Conservation (phyloP, 2,888 invertebrate species). For the Venusia cambrica region DNA sequence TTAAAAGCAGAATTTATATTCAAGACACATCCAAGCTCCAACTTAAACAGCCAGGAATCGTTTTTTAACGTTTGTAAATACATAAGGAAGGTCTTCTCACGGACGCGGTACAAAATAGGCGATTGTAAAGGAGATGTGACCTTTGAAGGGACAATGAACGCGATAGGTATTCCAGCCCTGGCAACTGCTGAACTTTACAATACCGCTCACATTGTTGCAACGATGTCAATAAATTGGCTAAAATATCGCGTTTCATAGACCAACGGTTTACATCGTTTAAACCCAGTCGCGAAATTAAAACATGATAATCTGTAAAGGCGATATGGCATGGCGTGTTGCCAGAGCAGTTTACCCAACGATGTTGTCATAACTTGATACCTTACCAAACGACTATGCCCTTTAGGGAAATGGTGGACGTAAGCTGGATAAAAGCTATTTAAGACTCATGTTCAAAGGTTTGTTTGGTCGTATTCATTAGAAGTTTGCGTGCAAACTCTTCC, state of each 20-base stretch:
- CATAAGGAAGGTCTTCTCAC: constrained; percentile 22
- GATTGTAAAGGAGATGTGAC: constrained; percentile 50
- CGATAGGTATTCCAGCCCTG: constrained; percentile 56
- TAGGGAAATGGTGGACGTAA: constrained; percentile 29
- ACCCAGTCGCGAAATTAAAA: constrained; percentile 26
- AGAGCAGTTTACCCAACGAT: constrained; percentile 27
- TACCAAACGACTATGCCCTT: constrained; percentile 31
- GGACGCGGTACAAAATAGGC: constrained; percentile 28
- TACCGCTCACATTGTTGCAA: constrained; percentile 50
- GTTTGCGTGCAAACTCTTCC: constrained; percentile 25
- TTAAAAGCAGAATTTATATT: constrained; percentile 11
- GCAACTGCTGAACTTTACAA: constrained; percentile 73
- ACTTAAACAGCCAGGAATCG: constrained; percentile 11
- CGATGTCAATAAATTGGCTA: constrained; percentile 41
- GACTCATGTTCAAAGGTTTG: constrained; percentile 12
- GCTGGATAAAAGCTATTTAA: constrained; percentile 24
- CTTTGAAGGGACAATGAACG: constrained; percentile 66
- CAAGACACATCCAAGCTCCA: constrained; percentile 10
- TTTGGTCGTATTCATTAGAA: constrained; percentile 12
- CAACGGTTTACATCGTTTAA: constrained; percentile 11
- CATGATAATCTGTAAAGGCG: constrained; percentile 24
- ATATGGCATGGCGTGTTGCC: constrained; percentile 31
- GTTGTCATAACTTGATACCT: constrained; percentile 29
- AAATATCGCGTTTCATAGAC: constrained; percentile 34
- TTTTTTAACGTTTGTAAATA: constrained; percentile 12